A percentile compares a stretch with the other conserved stretches of the same genome.
These are phyloP conservation scores for Nycticebus coucang DNA, from an alignment of 2,113 vertebrate genomes.

Conservation along the genomic window DNA sequence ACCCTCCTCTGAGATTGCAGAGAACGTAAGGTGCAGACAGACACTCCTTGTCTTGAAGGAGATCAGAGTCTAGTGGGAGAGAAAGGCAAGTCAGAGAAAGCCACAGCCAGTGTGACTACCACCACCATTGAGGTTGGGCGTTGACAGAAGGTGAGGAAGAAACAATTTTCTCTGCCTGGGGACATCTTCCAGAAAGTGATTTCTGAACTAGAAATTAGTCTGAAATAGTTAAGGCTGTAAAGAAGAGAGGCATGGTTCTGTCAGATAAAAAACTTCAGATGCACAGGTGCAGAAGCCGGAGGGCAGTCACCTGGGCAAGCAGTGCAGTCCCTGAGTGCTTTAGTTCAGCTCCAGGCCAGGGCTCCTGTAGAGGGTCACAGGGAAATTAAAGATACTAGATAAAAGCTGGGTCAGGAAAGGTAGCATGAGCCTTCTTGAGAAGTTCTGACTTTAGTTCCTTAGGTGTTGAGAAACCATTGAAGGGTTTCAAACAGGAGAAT, in stretches of 20 bases:
- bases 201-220: not conserved
- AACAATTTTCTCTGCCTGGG: not conserved
- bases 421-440: not conserved
- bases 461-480: not conserved
- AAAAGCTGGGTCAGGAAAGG: not conserved
- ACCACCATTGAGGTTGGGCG: rapidly evolving
- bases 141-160: not conserved
- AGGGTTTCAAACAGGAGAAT: not conserved
- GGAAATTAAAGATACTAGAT: not conserved
- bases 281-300: not conserved
- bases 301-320: not conserved
- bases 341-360: not conserved
- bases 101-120: not conserved
- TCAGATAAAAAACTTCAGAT: not conserved
- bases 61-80: not conserved
- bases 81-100: not conserved
- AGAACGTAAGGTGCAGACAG: not conserved
- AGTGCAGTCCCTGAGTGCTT: not conserved
- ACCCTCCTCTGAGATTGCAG: not conserved
- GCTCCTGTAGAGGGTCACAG: rapidly evolving
- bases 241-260: not conserved
- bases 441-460: not conserved
- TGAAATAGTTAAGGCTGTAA: not conserved
- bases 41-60: not conserved
- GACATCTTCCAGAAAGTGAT: not conserved